Conservation (phyloP, 2,797 vertebrate genomes). For the Nyctibius grandis region DNA sequence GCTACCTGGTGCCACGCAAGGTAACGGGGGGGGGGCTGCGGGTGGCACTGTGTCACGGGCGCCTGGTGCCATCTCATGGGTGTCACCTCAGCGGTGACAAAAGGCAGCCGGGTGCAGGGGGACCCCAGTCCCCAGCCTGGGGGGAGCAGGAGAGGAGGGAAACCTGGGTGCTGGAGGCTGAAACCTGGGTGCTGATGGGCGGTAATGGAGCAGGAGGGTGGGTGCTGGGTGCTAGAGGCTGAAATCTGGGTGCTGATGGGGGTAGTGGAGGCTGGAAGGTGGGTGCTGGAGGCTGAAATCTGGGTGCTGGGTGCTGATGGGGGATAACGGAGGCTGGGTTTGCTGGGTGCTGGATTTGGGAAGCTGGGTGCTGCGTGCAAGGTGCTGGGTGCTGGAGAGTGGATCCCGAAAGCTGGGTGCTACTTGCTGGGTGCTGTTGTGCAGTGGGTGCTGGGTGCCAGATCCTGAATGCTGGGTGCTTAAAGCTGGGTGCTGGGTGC, state of each 20-base stretch:
- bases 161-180: not conserved
- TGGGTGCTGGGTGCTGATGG: not conserved
- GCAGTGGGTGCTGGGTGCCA: rapidly evolving
- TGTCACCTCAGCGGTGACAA: not conserved
- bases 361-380: rapidly evolving
- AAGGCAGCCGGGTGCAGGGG: not conserved
- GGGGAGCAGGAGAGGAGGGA: not conserved
- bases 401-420: not conserved
- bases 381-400: not conserved
- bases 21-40: constrained; percentile 53
- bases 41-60: not conserved
- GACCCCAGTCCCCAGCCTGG: not conserved
- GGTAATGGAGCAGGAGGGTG: not conserved
- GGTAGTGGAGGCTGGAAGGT: not conserved
- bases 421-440: not conserved
- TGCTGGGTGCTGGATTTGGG: not conserved
- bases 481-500: not conserved
- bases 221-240: not conserved
- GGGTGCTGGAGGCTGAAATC: not conserved
- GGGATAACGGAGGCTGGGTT: not conserved
- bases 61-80: not conserved
- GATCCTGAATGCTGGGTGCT: not conserved
- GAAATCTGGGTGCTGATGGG: not conserved
- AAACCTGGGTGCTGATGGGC: not conserved
- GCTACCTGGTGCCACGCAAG: constrained; percentile 91